Evolutionary conservation across 2,113 vertebrate species (phyloP).

Genomic region (Elachura formosa): DNA sequence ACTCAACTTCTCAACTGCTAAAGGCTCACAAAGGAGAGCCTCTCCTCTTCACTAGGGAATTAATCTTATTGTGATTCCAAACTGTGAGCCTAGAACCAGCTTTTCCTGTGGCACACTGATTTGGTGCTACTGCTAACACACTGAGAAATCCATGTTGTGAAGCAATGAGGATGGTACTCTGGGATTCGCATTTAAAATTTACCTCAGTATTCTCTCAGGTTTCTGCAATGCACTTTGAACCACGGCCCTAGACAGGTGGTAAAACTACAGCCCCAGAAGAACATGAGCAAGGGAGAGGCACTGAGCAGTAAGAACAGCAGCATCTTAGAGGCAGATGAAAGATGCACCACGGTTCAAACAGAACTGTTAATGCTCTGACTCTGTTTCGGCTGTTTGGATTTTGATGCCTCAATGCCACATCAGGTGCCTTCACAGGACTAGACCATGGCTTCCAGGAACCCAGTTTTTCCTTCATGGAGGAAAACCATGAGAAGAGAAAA

Average conservation of each 20-base stretch:
- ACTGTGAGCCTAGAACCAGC: neutral
- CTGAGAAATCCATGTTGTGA: neutral
- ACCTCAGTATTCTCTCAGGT: neutral
- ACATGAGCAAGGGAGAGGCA: neutral
- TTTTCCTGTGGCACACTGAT: neutral
- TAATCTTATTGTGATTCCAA: neutral
- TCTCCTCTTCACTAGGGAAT: neutral
- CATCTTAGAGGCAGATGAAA: neutral
- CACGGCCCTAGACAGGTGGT: neutral
- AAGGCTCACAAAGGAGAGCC: neutral
- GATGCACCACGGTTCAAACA: neutral
- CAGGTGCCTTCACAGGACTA: neutral
- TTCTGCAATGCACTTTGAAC: neutral
- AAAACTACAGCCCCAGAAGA: neutral
- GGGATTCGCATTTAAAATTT: neutral
- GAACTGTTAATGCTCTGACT: neutral
- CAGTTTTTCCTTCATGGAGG: neutral
- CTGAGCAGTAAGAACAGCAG: neutral
- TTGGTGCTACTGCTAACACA: neutral
- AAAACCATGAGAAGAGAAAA: neutral
- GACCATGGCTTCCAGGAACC: neutral
- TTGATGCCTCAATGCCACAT: neutral
- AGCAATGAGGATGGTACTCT: neutral
- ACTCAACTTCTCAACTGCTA: neutral
- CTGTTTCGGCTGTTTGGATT: neutral